A percentile compares a stretch with the other conserved stretches of the same genome.
Evolutionary conservation across 2,797 vertebrate genomes (phyloP).

Genomic region (Synanceia verrucosa): DNA sequence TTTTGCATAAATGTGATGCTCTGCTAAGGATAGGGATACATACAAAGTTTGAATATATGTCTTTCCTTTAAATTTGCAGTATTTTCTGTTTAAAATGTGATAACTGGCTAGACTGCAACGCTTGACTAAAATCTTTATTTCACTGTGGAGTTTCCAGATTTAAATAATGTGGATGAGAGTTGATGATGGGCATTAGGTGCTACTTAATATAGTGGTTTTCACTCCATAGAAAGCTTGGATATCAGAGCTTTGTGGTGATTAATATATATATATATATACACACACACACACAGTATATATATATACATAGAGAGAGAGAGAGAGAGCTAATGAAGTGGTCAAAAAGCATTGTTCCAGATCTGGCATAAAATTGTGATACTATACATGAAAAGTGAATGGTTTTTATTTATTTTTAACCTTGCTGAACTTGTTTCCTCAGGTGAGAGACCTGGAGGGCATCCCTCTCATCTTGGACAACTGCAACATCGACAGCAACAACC

Average conservation of each 20-base stretch:
- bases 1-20: conserved; percentile 37
- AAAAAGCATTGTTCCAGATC: neutral
- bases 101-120: no score
- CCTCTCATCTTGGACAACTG: conserved; percentile 96
- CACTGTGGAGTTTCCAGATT: no score
- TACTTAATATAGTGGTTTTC: neutral
- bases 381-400: no score
- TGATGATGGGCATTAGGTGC: neutral
- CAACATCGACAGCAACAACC: conserved; percentile 94
- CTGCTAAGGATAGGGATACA: conserved; percentile 24
- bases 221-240: neutral
- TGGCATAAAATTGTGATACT: neutral
- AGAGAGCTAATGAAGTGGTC: neutral
- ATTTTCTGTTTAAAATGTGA: no score
- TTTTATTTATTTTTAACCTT: neutral
- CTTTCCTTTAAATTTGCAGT: no score
- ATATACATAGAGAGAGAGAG: no score
- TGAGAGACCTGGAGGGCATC: conserved; percentile 91
- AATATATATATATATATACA: no score
- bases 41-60: neutral
- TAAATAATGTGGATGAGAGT: no score
- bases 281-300: no score
- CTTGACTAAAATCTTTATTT: no score
- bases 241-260: neutral
- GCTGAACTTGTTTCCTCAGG: conserved; percentile 75